Evolutionary conservation across 1,140 invertebrate genomes (phyloP), one percentile per base, ranked within the genome.

Genomic region (Solenopsis invicta): DNA sequence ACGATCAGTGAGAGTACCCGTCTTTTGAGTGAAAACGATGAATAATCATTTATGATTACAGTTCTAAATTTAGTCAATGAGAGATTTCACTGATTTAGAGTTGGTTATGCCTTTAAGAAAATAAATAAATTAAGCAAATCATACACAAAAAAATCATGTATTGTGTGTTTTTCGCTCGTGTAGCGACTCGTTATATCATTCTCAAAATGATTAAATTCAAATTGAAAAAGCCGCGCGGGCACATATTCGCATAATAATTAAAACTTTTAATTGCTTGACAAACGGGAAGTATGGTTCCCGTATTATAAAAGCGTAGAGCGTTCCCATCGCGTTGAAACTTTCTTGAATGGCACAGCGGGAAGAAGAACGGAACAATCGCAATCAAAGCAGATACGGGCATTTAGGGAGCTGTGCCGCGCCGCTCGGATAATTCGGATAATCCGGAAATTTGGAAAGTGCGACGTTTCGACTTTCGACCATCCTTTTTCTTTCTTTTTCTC

Each of bases 371-470:
- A 69, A 66, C 37, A 45, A 69, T 80, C n/a, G 29, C 13, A 48
- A 16, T 45, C n/a, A 10, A 62, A 62, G 41, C 41, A 8, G 41
- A 41, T 41, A 29, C 29, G 29, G 29, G 29, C 24, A 37, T 74
- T 74, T 54, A 37, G 50, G 52, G 34, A 74, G 71, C 71, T 4
- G 29, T n/a, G 13, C 6, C n/a, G 48, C 56, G n/a, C 45, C 34
- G 54, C 45, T 52, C 21, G 45, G 64, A 80, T 80, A 67, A 69
- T 21, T 80, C 18, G 62, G 62, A 69, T 80, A 52, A 29, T 21
- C 66, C 48, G 45, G 77, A 16, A 18, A 50, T 78, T 66, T 29
- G 24, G 62, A 54, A 67, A 67, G 66, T 29, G 29, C 59, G 59
- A 61, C 13, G 34, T 29, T 29, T 29, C 29, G 29, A 29, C 29